Conservation (phyloP, 2,888 invertebrate species). For the Scaptomyza caliginosa region DNA sequence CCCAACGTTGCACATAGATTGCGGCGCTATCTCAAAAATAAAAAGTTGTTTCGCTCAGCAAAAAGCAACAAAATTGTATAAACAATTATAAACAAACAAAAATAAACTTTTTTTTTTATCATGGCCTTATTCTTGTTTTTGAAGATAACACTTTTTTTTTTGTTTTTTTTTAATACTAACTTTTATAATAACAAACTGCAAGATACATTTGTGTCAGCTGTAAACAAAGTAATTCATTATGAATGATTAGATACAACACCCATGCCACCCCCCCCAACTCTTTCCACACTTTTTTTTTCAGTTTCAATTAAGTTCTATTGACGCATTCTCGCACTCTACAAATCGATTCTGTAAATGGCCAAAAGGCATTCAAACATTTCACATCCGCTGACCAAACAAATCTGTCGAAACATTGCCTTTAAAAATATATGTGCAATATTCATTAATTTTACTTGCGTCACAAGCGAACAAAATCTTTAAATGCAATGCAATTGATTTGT, state of each 20-base stretch:
- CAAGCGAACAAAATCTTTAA: neutral
- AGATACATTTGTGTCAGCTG: slow-evolving; percentile 33
- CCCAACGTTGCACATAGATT: slow-evolving; percentile 48
- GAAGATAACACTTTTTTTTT: slow-evolving; percentile 53
- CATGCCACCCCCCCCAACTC: neutral
- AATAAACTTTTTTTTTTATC: slow-evolving; percentile 67
- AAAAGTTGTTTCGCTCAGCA: slow-evolving; percentile 32
- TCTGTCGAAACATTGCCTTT: neutral
- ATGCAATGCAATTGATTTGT: neutral
- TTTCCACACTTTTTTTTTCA: neutral
- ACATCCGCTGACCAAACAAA: slow-evolving; percentile 41
- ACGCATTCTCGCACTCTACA: slow-evolving; percentile 22
- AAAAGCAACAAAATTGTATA: slow-evolving; percentile 56
- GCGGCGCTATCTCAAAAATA: slow-evolving; percentile 57
- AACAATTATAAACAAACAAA: slow-evolving; percentile 76
- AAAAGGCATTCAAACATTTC: slow-evolving; percentile 18
- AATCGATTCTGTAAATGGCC: slow-evolving; percentile 10
- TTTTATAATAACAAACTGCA: slow-evolving; percentile 33
- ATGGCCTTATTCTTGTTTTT: slow-evolving; percentile 64
- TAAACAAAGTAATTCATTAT: slow-evolving; percentile 67
- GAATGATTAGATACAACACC: slow-evolving; percentile 18
- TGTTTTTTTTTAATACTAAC: too few relatives aligned
- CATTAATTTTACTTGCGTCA: neutral
- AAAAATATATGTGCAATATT: slow-evolving; percentile 5
- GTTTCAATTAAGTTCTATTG: slow-evolving; percentile 28